phyloP scores from a whole-genome alignment of 2,797 vertebrate genomes.

The Carduelis carduelis region DNA sequence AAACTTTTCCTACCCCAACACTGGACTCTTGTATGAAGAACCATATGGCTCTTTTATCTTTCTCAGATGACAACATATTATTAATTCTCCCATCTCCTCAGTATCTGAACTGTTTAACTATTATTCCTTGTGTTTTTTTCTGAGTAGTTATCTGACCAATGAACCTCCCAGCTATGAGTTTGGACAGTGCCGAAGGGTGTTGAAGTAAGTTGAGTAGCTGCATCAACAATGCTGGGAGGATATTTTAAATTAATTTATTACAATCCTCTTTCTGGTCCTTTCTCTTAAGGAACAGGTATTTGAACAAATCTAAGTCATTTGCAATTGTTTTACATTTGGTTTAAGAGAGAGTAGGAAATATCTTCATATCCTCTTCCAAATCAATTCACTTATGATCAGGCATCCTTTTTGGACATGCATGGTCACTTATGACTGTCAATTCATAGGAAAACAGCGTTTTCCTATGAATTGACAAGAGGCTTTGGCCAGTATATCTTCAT shows the following conservation, averaged over 20 bases:
- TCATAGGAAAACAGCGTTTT: background rate
- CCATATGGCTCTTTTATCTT: background rate
- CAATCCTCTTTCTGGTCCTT: background rate
- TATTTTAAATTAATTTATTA: background rate
- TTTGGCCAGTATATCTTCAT: background rate
- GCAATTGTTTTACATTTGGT: background rate
- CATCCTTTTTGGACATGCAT: background rate
- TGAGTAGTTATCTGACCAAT: background rate
- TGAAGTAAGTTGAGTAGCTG: background rate
- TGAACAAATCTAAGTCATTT: background rate
- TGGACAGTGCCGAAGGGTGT: background rate
- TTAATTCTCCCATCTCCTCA: background rate
- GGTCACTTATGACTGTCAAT: background rate
- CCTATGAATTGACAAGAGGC: background rate
- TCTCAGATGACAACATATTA: background rate
- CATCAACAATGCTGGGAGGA: background rate
- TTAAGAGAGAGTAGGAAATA: background rate
- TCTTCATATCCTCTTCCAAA: background rate
- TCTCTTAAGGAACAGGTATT: background rate
- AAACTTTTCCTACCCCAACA: background rate
- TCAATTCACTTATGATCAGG: background rate
- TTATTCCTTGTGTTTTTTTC: background rate
- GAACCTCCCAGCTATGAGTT: background rate
- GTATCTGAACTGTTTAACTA: background rate
- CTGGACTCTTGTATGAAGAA: background rate